Evolutionary conservation across 1,140 invertebrate genomes (phyloP).

Genomic region (Liolophura sinensis): DNA sequence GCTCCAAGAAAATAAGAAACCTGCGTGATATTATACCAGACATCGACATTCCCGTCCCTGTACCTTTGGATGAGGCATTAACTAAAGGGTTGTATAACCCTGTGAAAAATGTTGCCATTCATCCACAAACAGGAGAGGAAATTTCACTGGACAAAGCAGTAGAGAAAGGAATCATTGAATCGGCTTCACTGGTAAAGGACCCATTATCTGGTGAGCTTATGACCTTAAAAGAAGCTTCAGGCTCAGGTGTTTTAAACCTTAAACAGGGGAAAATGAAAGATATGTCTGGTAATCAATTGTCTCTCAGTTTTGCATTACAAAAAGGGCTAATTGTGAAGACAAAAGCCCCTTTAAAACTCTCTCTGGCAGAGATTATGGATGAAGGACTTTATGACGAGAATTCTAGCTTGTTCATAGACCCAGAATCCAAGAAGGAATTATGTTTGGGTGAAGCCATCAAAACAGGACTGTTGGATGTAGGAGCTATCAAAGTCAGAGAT

Average conservation of each 20-base stretch:
- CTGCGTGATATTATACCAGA: constrained; percentile 1
- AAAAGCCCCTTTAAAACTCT: constrained; percentile 81
- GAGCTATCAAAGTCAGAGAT: constrained; percentile 78
- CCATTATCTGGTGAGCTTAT: constrained; percentile 73
- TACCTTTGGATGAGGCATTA: constrained; percentile 80
- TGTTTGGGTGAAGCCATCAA: constrained; percentile 70
- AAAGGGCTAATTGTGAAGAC: constrained; percentile 77
- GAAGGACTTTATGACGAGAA: constrained; percentile 80
- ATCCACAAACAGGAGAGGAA: constrained; percentile 26
- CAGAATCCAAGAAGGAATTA: constrained; percentile 61
- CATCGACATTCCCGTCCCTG: constrained; percentile 7
- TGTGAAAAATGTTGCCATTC: constrained; percentile 58
- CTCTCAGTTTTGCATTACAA: constrained; percentile 86
- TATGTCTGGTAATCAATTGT: constrained; percentile 68
- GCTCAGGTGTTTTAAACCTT: constrained; percentile 76
- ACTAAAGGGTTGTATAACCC: constrained; percentile 82
- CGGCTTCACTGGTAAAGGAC: constrained; percentile 67
- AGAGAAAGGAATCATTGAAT: constrained; percentile 79
- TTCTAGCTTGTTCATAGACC: constrained; percentile 72
- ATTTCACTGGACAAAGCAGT: constrained; percentile 70
- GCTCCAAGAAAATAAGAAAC: constrained; percentile 19
- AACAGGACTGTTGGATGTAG: constrained; percentile 74
- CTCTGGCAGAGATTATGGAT: constrained; percentile 79
- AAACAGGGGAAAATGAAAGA: constrained; percentile 70
- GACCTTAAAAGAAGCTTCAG: constrained; percentile 82